Evolutionary conservation across 2,113 vertebrate genomes (phyloP).

Genomic region (Dasypus novemcinctus): DNA sequence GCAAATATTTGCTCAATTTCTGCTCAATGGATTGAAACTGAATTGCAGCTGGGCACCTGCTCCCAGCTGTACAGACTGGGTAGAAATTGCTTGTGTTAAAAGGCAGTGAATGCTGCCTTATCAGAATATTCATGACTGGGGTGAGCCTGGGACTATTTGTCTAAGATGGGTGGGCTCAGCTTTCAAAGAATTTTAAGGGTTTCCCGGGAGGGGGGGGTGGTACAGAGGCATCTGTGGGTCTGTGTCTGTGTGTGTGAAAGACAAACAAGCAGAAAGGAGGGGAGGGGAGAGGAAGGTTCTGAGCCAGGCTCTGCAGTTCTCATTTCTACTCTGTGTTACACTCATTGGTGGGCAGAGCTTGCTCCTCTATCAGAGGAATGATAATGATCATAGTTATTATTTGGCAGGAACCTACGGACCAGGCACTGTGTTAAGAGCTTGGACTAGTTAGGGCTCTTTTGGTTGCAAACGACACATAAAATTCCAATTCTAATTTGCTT

Average conservation of each 20-base stretch:
- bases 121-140: conserved; percentile 46
- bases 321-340: neutral
- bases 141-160: neutral
- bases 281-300: neutral
- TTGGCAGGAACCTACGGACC: neutral
- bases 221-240: neutral
- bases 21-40: neutral
- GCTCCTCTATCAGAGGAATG: neutral
- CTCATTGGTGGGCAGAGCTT: neutral
- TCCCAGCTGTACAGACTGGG: neutral
- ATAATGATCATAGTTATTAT: neutral
- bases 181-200: neutral
- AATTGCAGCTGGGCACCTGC: conserved; percentile 39
- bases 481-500: conserved; percentile 25
- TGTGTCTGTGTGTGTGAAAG: neutral
- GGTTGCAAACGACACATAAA: conserved; percentile 3
- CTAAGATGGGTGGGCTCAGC: neutral
- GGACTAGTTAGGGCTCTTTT: neutral
- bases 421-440: neutral
- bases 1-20: conserved; percentile 65
- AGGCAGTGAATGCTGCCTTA: neutral
- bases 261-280: neutral
- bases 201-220: neutral
- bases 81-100: neutral
- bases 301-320: neutral